Conservation (phyloP, 1,140 invertebrate species). For the Cephus cinctus region DNA sequence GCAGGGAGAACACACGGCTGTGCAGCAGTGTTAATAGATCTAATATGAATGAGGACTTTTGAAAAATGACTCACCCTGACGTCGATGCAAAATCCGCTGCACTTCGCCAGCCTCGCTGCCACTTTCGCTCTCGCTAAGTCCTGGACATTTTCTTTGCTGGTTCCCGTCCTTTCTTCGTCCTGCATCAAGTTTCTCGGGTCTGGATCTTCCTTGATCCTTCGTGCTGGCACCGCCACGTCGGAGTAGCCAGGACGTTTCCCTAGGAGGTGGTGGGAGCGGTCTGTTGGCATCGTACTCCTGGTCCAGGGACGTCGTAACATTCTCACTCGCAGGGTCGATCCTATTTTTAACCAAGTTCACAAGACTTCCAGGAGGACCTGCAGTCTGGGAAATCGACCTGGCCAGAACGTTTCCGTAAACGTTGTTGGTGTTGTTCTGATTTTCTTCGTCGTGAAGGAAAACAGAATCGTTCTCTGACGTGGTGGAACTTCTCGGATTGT, state of each 20-base stretch:
- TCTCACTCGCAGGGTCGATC: no score
- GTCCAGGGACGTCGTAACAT: no score
- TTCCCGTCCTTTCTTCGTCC: no score
- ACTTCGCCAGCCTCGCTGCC: slow-evolving; percentile 67
- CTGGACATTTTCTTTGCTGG: slow-evolving; percentile 23
- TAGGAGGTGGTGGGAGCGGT: slow-evolving; percentile 42
- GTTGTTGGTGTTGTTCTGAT: slow-evolving; percentile 24
- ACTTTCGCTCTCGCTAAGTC: slow-evolving; percentile 55
- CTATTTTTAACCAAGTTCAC: no score
- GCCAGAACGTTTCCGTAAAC: slow-evolving; percentile 20
- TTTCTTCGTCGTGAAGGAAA: slow-evolving; percentile 20
- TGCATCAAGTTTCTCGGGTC: no score
- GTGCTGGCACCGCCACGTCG: slow-evolving; percentile 17
- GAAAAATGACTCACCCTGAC: slow-evolving; percentile 34
- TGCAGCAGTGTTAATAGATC: no score
- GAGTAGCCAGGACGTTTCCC: slow-evolving; percentile 21
- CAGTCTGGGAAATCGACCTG: not conserved
- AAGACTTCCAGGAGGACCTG: no score
- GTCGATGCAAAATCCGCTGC: slow-evolving; percentile 60
- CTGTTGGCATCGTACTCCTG: slow-evolving; percentile 44
- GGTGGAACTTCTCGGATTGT: slow-evolving; percentile 5
- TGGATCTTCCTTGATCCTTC: slow-evolving; percentile 20
- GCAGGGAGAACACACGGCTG: no score
- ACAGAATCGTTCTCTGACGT: slow-evolving; percentile 29
- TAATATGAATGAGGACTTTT: no score